Percentiles rank a stretch among this genome's conserved stretches.
Evolutionary conservation across 2,113 vertebrate species (phyloP).

Genomic region (Rhabdomys dilectus): DNA sequence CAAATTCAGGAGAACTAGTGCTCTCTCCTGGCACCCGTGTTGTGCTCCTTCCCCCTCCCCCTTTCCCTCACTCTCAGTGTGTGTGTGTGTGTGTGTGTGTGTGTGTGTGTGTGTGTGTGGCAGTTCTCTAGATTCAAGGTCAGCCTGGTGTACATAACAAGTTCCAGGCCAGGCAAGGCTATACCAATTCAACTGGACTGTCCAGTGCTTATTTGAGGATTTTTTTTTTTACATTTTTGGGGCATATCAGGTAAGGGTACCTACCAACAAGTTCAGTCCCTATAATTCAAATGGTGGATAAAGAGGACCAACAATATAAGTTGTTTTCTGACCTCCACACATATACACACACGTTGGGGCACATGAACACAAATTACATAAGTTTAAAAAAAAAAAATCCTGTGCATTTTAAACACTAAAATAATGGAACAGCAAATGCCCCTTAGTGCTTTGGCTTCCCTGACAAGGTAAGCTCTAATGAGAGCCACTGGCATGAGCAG

Average conservation of each 20-base stretch:
- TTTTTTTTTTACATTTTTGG: not conserved
- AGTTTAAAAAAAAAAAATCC: not conserved
- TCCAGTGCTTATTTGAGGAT: not conserved
- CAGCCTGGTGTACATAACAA: not conserved
- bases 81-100: no score
- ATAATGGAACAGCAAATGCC: not conserved
- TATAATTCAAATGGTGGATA: not conserved
- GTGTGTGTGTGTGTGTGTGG: no score
- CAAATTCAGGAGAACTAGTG: no score
- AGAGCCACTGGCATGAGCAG: not conserved
- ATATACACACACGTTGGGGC: not conserved
- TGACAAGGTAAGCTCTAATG: not conserved
- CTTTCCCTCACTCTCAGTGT: no score
- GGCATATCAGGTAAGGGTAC: not conserved
- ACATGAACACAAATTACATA: not conserved
- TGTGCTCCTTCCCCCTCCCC: not conserved
- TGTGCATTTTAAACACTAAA: constrained; percentile 19
- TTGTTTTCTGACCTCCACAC: not conserved
- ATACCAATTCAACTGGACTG: not conserved
- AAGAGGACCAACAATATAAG: not conserved
- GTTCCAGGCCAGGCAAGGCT: not conserved
- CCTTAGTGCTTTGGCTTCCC: not conserved
- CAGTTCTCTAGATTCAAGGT: not conserved
- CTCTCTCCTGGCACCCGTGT: not conserved
- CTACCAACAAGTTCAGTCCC: not conserved